Base-by-base conservation (phyloP, 2,113 vertebrate genomes). In the Odontesthes bonariensis region DNA sequence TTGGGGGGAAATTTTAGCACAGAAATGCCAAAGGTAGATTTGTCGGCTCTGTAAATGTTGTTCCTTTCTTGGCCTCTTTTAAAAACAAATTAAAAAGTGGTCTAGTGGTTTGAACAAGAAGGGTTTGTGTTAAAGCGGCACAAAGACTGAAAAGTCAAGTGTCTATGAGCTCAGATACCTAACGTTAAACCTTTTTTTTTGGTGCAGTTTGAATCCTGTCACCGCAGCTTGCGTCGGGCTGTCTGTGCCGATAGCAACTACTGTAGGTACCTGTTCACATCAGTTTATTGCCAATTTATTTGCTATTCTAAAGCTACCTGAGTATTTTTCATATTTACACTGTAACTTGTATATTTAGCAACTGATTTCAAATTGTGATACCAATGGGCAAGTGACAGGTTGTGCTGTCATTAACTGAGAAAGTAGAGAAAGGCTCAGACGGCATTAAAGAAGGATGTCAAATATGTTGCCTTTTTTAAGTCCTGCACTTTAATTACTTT, bases 401-500 rank as follows among this genome's bases (percentile, higher is more conserved):
- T 58, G 23, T 68, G 68, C 73, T 71, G 0, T 47, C 1, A 63
- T n/a, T 44, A 53, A 84, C 55, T 55, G 1, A 1, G 20, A 22
- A 56, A 67, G 69, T 2, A 20, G 14, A 51, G 38, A 67, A 47
- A 61, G 33, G 62, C 38, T 67, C 44, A 77, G 35, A 32, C 23
- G 22, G 9, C 52, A 23, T 61, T 73, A 52, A 8, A 63, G 22
- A 49, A 42, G 33, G n/a, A 23, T 33, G 10, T 71, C 64, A 68
- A 51, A 72, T 52, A 53, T 77, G 53, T 59, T 67, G 40, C 31
- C 59, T 69, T 54, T 38, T 35, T 69, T 8, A 53, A 44, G 56
- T 75, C 32, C 52, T 84, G 87, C 91, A 91, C 87, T 92, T 90
- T 88, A 89, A 57, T 40, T n/a, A 13, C 16, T 80, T 82, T 83